Conservation (phyloP, 2,113 vertebrate genomes). For the Pholis gunnellus region DNA sequence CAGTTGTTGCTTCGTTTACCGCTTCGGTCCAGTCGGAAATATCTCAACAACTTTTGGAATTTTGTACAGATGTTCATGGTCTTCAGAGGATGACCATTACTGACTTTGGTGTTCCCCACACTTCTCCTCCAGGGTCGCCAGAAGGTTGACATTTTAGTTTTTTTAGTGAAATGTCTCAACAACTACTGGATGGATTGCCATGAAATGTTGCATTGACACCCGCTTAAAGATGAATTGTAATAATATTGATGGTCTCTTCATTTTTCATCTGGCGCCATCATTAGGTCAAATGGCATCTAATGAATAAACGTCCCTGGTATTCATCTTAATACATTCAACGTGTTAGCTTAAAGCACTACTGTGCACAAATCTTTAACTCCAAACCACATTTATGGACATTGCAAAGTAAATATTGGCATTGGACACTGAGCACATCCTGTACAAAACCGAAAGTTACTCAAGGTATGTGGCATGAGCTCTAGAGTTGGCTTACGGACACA, state of each 20-base stretch:
- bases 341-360: too few species aligned
- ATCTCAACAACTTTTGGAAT: not conserved
- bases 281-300: not conserved
- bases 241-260: not conserved
- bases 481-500: constrained; percentile 13
- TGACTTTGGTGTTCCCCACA: not conserved
- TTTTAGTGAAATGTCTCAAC: not conserved
- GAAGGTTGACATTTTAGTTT: not conserved
- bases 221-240: not conserved
- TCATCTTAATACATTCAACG: too few species aligned
- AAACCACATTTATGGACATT: too few species aligned
- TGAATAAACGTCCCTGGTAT: too few species aligned
- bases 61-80: not conserved
- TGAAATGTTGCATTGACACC: too few species aligned
- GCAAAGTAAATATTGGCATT: too few species aligned
- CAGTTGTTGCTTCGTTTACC: not conserved
- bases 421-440: not conserved
- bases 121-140: not conserved
- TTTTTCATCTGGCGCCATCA: not conserved
- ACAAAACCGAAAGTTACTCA: not conserved
- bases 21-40: not conserved
- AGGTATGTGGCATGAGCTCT: not conserved
- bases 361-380: too few species aligned
- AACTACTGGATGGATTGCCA: too few species aligned
- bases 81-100: not conserved